A percentile compares a stretch with the other conserved stretches of the same genome.
phyloP scores from a whole-genome alignment of 1,140 invertebrate species.

The Anastatus disparis region DNA sequence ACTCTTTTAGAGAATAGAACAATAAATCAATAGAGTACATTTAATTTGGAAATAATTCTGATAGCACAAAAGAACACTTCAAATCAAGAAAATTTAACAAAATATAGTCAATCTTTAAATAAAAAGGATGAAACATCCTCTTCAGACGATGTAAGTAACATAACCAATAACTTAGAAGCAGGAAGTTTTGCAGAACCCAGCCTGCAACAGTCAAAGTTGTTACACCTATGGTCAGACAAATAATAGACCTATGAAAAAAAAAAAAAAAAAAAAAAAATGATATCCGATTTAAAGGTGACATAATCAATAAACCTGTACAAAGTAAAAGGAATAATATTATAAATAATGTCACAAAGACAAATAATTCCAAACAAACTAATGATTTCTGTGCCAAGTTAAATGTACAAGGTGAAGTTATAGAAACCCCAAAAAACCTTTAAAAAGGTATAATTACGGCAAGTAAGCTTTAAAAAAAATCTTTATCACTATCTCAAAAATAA shows the following conservation, averaged over 20 bases:
- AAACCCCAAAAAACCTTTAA: slow-evolving; percentile 50
- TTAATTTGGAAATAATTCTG: slow-evolving; percentile 14
- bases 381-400: slow-evolving; percentile 49
- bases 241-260: slow-evolving; percentile 25
- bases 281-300: slow-evolving; percentile 26
- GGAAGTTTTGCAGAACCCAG: slow-evolving; percentile 34
- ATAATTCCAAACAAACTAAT: not conserved
- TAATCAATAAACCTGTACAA: slow-evolving; percentile 14
- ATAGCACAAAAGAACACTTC: slow-evolving; percentile 39
- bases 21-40: slow-evolving; percentile 19
- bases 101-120: slow-evolving; percentile 20
- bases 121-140: slow-evolving; percentile 13
- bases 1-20: slow-evolving; percentile 13
- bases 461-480: too few species aligned
- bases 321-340: slow-evolving; percentile 20
- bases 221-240: slow-evolving; percentile 42
- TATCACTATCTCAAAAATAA: too few species aligned
- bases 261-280: slow-evolving; percentile 35
- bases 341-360: not conserved
- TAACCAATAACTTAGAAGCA: slow-evolving; percentile 52
- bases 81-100: slow-evolving; percentile 14
- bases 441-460: too few species aligned
- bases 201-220: slow-evolving; percentile 37
- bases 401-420: slow-evolving; percentile 53
- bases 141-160: slow-evolving; percentile 55